phyloP scores from a whole-genome alignment of 2,113 vertebrate species.

The Urocynchramus pylzowi region DNA sequence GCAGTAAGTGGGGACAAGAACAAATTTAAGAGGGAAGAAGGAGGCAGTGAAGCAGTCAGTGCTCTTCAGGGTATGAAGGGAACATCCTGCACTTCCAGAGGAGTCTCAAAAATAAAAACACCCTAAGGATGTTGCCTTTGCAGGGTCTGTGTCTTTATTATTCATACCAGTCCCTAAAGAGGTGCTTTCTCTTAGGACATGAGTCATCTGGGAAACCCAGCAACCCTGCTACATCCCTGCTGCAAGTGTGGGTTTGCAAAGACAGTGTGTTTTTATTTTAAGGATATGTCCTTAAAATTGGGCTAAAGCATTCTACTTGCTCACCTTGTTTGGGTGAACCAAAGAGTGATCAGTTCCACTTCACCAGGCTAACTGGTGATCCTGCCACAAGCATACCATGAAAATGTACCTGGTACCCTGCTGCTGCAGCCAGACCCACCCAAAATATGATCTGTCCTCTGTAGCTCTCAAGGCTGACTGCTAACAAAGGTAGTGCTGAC shows the following conservation, averaged over 20 bases:
- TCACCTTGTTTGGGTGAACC: not conserved
- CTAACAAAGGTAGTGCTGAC: not conserved
- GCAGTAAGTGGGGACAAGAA: slow-evolving; percentile 25
- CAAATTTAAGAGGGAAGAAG: slow-evolving; percentile 49
- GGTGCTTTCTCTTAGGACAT: not conserved
- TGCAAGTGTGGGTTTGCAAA: not conserved
- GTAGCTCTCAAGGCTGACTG: not conserved
- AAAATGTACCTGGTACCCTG: not conserved
- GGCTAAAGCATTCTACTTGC: not conserved
- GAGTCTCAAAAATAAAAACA: not conserved
- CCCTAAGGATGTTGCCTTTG: not conserved
- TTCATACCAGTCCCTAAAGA: not conserved
- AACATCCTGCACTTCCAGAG: not conserved
- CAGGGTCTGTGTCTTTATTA: not conserved
- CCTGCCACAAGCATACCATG: not conserved
- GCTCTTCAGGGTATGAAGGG: not conserved
- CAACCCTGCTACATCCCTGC: not conserved
- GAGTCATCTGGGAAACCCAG: not conserved
- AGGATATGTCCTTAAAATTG: not conserved
- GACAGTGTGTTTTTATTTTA: fast-evolving
- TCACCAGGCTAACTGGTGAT: not conserved
- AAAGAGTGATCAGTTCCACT: not conserved
- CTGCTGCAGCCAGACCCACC: not conserved
- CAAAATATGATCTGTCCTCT: not conserved
- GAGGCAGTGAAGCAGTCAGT: not conserved